Evolutionary conservation across 2,888 invertebrate species (phyloP).

Genomic region (Ophion obscuratus): DNA sequence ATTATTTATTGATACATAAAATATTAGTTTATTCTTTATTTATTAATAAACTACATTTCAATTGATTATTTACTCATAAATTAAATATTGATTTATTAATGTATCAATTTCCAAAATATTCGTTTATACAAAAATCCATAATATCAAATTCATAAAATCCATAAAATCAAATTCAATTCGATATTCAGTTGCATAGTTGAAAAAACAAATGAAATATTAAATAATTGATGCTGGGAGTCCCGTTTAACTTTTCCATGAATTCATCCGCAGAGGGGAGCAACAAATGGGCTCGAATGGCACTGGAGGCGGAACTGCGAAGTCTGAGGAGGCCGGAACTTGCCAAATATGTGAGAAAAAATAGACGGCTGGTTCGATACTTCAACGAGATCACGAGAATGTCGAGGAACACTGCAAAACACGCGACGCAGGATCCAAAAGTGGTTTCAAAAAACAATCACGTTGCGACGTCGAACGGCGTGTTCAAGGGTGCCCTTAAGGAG

Average conservation of each 20-base stretch:
- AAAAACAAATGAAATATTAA: too few relatives aligned
- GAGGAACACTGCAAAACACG: conserved; percentile 12
- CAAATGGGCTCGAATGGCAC: conserved; percentile 59
- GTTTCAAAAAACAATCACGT: conserved; percentile 1
- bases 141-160: too few relatives aligned
- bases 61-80: too few relatives aligned
- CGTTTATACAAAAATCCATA: too few relatives aligned
- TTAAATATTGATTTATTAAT: too few relatives aligned
- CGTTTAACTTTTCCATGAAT: not conserved
- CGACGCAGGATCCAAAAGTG: not conserved
- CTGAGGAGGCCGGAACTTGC: conserved; percentile 73
- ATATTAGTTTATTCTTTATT: too few relatives aligned
- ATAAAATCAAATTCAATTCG: too few relatives aligned
- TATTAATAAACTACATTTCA: too few relatives aligned
- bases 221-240: too few relatives aligned
- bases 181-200: too few relatives aligned
- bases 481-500: conserved; percentile 29
- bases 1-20: too few relatives aligned
- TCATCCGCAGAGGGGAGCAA: conserved; percentile 45
- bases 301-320: conserved; percentile 68
- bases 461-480: not conserved
- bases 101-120: too few relatives aligned
- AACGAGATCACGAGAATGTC: conserved; percentile 25
- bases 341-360: conserved; percentile 69
- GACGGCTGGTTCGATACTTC: conserved; percentile 48